Percentiles rank a stretch among this genome's conserved stretches.
Conservation (phyloP, 2,888 invertebrate species). For the Dynastes grantii region DNA sequence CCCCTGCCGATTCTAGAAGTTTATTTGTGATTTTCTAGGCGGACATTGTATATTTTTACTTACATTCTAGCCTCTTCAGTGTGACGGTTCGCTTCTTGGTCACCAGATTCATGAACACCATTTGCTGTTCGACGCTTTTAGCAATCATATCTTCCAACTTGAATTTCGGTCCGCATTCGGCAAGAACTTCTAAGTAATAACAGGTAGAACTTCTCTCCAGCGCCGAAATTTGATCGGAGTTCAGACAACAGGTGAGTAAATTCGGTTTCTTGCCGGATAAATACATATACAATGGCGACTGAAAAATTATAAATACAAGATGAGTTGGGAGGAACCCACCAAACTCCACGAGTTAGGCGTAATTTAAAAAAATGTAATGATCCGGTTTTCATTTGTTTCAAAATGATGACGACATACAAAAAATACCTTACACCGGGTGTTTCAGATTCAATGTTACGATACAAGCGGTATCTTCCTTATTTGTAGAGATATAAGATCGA, state of each 20-base stretch:
- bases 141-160: conserved; percentile 61
- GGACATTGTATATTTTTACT: conserved; percentile 52
- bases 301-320: conserved; percentile 53
- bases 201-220: conserved; percentile 63
- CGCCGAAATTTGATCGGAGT: conserved; percentile 62
- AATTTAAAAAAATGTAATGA: too few relatives aligned
- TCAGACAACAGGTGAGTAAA: conserved; percentile 67
- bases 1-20: too few relatives aligned
- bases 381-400: too few relatives aligned
- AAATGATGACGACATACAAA: too few relatives aligned
- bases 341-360: too few relatives aligned
- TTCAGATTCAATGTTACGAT: too few relatives aligned
- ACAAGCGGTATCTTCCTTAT: too few relatives aligned
- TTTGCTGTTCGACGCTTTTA: conserved; percentile 60
- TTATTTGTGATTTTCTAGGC: background rate
- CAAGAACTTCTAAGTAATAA: conserved; percentile 66
- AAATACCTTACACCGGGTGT: too few relatives aligned
- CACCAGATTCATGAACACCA: conserved; percentile 62
- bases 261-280: conserved; percentile 64
- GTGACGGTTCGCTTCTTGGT: conserved; percentile 65
- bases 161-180: conserved; percentile 64
- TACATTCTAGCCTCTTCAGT: conserved; percentile 66
- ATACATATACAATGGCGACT: conserved; percentile 66
- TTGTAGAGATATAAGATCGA: too few relatives aligned
- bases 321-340: background rate